Evolutionary conservation across 2,113 vertebrate genomes (phyloP).

Genomic region (Thamnophis sirtalis): DNA sequence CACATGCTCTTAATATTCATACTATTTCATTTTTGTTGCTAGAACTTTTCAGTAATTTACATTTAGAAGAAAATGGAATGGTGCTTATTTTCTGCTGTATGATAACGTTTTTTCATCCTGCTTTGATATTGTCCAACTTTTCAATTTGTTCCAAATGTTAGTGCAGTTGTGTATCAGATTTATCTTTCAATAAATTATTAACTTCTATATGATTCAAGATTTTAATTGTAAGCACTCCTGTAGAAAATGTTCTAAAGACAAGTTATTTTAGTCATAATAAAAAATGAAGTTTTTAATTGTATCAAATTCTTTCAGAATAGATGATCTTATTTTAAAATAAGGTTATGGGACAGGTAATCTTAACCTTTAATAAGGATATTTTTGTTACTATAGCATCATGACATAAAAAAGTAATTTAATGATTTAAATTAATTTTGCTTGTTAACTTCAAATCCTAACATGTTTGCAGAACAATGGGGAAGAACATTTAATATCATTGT

Average conservation of each 20-base stretch:
- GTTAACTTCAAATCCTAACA: neutral
- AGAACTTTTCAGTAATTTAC: neutral
- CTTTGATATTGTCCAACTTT: neutral
- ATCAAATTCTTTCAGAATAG: neutral
- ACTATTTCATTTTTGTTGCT: neutral
- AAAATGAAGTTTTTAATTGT: neutral
- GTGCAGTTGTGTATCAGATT: neutral
- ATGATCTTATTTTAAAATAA: neutral
- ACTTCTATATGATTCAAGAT: neutral
- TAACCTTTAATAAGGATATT: neutral
- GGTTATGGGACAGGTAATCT: neutral
- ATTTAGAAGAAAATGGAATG: neutral
- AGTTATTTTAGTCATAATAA: neutral
- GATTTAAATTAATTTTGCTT: neutral
- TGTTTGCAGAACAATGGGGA: neutral
- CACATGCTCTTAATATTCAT: neutral
- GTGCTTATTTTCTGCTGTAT: neutral
- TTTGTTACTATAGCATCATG: neutral
- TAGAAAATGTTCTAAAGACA: neutral
- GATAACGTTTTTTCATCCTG: neutral
- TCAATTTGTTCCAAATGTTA: neutral
- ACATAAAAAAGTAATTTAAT: neutral
- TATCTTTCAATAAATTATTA: neutral
- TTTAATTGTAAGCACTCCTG: neutral
- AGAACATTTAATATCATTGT: neutral